phyloP scores from a whole-genome alignment of 2,797 vertebrate species.

The Paedocypris micromegethes region DNA sequence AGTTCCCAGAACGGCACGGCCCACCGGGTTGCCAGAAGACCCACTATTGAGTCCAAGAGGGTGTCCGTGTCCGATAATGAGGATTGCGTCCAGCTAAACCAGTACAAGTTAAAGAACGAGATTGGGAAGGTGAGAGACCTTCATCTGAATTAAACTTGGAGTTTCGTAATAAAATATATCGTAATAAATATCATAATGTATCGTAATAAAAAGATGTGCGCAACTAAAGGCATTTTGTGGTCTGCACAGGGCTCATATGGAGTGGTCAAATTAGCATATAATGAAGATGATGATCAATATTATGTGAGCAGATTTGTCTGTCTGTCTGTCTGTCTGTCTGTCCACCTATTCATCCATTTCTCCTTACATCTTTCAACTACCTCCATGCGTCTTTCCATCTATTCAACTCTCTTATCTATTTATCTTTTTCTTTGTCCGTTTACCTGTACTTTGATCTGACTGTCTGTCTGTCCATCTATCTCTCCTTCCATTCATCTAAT shows the following conservation, averaged over 20 bases:
- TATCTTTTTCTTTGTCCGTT: no score
- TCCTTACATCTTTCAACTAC: no score
- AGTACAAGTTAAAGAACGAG: slow-evolving; percentile 88
- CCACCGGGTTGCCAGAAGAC: slow-evolving; percentile 72
- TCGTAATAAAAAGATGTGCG: background rate
- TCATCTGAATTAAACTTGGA: slow-evolving; percentile 8
- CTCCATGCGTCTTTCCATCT: no score
- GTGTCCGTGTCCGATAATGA: slow-evolving; percentile 88
- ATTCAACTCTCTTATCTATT: no score
- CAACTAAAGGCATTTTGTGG: background rate
- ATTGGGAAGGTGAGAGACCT: slow-evolving; percentile 82
- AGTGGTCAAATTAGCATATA: slow-evolving; percentile 90
- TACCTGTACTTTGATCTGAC: no score
- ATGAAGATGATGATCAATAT: slow-evolving; percentile 85
- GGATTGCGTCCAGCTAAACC: slow-evolving; percentile 93
- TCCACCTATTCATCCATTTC: background rate
- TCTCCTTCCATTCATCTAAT: no score
- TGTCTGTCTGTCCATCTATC: no score
- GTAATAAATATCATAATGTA: background rate
- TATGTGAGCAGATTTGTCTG: slow-evolving; percentile 75
- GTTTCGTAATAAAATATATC: background rate
- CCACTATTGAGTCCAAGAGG: slow-evolving; percentile 86
- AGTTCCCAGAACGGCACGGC: slow-evolving; percentile 59
- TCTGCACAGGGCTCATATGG: slow-evolving; percentile 83
- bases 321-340: background rate